Base-by-base conservation (phyloP, 2,113 vertebrate species). In the Phalacrocorax brasilianus region DNA sequence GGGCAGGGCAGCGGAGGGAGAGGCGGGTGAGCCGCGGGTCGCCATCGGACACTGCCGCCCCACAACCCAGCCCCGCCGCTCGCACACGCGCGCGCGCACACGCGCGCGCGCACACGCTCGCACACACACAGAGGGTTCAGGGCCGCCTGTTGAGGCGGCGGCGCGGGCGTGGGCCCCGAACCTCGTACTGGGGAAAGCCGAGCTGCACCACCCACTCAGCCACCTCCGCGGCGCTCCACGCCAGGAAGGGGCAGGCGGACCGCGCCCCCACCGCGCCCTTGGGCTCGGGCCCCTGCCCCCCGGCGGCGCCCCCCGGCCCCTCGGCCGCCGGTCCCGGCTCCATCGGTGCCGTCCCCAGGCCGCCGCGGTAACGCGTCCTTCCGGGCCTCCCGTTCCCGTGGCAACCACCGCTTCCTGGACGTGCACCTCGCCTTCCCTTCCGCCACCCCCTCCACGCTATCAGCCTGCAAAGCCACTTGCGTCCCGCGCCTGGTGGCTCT, bases 161-260 rank as follows among this genome's bases (percentile, higher is more conserved):
- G 33, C 21, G 12, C 17, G 4, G 28, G 45, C 17, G 22, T 33
- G 42, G 42, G 42, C 40, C 9, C n/a, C 66, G 27, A 95, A 98
- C 98, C 98, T 98, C 84, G 81, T 98, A 98, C 24, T 98, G 97
- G 12, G 98, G 97, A 59, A 98, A 98, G 66, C 98, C 98, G 76
- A 98, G 80, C 16, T 35, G 33, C 35, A 45, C 86, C 91, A 98
- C 95, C 98, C 98, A 98, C 53, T 95, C 94, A 4, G 98, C 97
- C 91, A 98, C 98, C 6, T 97, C 89, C 49, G 87, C 94, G 45
- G 95, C 75, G 53, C 88, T 96, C 98, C 98, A 98, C 5, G 83
- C 5, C 40, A 85, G 68, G 52, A 50, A 66, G 22, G 47, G 26
- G 23, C 27, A 23, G 66, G 42, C 38, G 38, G 38, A 10, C 38